Base-by-base conservation (phyloP, 2,113 vertebrate species). In the Phalacrocorax pelagicus region DNA sequence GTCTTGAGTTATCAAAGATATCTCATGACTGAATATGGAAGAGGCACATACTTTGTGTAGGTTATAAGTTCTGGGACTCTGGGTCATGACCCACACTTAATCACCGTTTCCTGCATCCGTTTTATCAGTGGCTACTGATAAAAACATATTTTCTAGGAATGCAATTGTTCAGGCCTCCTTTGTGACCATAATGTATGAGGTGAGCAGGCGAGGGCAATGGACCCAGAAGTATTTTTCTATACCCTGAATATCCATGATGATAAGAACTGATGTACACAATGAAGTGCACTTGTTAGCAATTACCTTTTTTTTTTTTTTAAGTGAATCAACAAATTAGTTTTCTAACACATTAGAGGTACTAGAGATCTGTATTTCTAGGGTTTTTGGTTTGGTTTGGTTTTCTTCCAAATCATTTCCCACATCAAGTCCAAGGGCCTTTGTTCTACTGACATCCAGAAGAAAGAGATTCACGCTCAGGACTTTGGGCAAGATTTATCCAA, bases 1-100 rank as follows among this genome's bases (percentile, higher is more conserved):
- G 65, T 51, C 80, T 78, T 0, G 0, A 30, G 27, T 79, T 51
- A 69, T 8, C 59, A 46, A 30, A 71, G 19, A 2, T 27, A 57
- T 15, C n/a, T 74, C 22, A 15, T 29, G 62, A 17, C 59, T 67
- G n/a, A 66, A 63, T 26, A 36, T 30, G 36, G 65, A 26, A 61
- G 24, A 62, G 44, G 36, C 36, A 62, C 14, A 44, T 24, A 7
- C 5, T 23, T 44, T 14, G 20, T 44, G 58, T 14, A 77, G 38
- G 67, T 71, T 70, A 30, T 29, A 83, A 54, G 29, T 54, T 22
- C 47, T 51, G 67, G 42, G 38, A 15, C 29, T 47, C 61, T 51
- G 51, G 46, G 59, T 24, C 36, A 71, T 12, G 34, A 44, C 83
- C 59, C 59, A 59, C 40, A 42, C 10, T 79, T 55, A 10, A 40